Evolutionary conservation across 2,888 invertebrate genomes (phyloP), one percentile per base, ranked within the genome.

Genomic region (Xylota segnis): DNA sequence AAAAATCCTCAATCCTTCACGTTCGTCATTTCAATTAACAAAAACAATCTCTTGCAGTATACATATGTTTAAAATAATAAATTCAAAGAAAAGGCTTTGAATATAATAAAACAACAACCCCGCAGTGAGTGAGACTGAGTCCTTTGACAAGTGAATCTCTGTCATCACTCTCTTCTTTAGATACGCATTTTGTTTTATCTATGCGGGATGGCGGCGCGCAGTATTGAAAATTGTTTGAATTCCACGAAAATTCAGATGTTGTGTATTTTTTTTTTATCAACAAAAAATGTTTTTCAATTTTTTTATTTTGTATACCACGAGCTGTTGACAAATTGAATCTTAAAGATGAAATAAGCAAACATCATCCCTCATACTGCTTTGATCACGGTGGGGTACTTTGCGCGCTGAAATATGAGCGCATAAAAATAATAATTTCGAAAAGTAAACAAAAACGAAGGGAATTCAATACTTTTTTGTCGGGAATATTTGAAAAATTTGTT

Each of bases 311-410:
- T 40, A 50, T 65, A 50, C 34, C 59, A 66, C 32, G 81, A 75
- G 68, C 79, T 81, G 84, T 81, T 81, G 84, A 86, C 84, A 86
- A 81, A 81, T 86, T 81, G 84, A 81, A 79, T 84, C 84, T 84
- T 81, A 61, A 81, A 66, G 79, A 84, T 65, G 83, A 68, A 79
- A 74, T 79, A 79, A 84, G 75, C 65, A 74, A 83, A 83, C 71
- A 77, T 71, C 63, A 66, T 76, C 52, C 63, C 47, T 59, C 50
- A 43, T 18, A 50, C 65, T 66, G 61, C 83, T 83, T 78, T 74
- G 83, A 79, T 78, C 83, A 43, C 78, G 68, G 72, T 74, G 59
- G 83, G 77, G 54, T 70, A 59, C 59, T 59, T 27, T 54, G 47
- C 9, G 59, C 71, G 45, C 54, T 76, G 75, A 81, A 81, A 86